A percentile compares a stretch with the other conserved stretches of the same genome.
Conservation (phyloP, 2,888 invertebrate genomes). For the Belgica antarctica region DNA sequence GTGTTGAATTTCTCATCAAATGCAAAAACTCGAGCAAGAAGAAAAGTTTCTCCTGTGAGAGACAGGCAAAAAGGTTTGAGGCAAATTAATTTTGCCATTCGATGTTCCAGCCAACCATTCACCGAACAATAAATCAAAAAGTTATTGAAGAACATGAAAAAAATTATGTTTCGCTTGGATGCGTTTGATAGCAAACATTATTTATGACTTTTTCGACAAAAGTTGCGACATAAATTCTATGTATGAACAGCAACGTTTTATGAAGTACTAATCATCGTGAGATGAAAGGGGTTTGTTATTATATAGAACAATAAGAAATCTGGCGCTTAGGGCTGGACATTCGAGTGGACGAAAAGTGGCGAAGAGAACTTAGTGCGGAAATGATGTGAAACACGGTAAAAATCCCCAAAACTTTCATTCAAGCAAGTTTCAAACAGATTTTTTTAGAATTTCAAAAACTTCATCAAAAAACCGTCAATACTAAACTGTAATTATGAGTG, state of each 20-base stretch:
- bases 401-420: no score
- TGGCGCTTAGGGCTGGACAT: background rate
- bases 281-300: background rate
- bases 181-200: slow-evolving; percentile 17
- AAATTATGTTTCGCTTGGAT: slow-evolving; percentile 13
- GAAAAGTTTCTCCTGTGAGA: no score
- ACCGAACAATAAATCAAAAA: background rate
- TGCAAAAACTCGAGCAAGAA: no score
- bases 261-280: slow-evolving; percentile 1
- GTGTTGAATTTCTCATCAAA: no score
- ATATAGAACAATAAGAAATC: no score
- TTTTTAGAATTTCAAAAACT: no score
- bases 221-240: slow-evolving; percentile 14
- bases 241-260: slow-evolving; percentile 17
- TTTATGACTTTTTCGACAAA: slow-evolving; percentile 20
- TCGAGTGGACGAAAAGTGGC: background rate
- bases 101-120: background rate
- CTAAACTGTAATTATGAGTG: no score
- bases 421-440: no score
- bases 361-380: no score
- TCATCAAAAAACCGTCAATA: no score
- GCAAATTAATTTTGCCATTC: background rate
- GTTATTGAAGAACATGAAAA: background rate
- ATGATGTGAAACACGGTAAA: no score
- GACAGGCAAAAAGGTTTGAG: no score